Evolutionary conservation across 2,888 invertebrate genomes (phyloP), one percentile per base, ranked within the genome.

Genomic region (Philereme transversata): DNA sequence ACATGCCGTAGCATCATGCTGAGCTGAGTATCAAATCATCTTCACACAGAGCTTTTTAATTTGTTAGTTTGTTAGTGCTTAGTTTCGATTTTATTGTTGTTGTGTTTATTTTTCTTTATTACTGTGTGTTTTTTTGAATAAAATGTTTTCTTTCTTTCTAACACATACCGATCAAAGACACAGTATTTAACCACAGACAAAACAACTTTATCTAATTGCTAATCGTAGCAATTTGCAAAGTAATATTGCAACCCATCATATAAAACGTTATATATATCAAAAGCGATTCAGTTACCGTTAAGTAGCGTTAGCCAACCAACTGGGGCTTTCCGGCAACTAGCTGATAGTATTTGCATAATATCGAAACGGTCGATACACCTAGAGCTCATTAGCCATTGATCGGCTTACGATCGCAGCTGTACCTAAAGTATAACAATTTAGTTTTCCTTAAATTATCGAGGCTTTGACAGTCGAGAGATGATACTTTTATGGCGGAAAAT

Each of bases 261-360:
- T 62, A 59, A 45, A 58, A 58, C 51, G 72, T 71, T 69, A 62
- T 66, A 64, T 66, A 64, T 74, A 72, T 65, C 61, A 63, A 62
- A 62, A 72, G 70, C 66, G 75, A 70, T 77, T 75, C 77, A 74
- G 78, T 77, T 79, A 78, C 78, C 77, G 78, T 78, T 78, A 77
- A 75, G 77, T 74, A 75, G 76, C 73, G 78, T 71, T 76, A 77
- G 81, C 74, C 76, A 76, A 75, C 74, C 75, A 74, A 74, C 73
- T 71, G 72, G 79, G 78, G 82, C 84, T 83, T 62, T 62, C 62
- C 75, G 54, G 72, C 76, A 74, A 75, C 77, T 75, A 71, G 79
- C 81, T 83, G 85, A 84, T 84, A 83, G 79, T 79, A 88, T 90
- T 90, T 86, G 86, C 90, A 88, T 90, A 90, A 88, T 88, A 86